Evolutionary conservation across 1,140 invertebrate species (phyloP).

Genomic region (Lineus longissimus): DNA sequence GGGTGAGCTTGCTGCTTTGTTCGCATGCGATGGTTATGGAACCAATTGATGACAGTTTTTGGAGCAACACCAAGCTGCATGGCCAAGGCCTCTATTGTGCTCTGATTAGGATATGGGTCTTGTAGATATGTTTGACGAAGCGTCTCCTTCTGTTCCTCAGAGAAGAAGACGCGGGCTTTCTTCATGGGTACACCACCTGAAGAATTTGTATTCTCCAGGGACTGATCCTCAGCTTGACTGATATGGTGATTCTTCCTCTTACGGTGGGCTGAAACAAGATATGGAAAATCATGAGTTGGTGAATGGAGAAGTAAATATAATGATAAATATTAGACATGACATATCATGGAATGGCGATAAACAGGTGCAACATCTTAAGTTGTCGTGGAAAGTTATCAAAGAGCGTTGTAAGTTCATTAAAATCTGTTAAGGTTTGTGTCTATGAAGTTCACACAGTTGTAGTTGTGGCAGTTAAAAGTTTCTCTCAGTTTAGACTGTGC

Average conservation of each 20-base stretch:
- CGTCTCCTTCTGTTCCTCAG: slow-evolving; percentile 97
- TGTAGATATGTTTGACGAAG: slow-evolving; percentile 86
- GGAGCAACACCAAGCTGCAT: slow-evolving; percentile 86
- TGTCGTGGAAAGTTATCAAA: too few species aligned
- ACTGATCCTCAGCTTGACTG: neutral
- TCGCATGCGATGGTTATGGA: slow-evolving; percentile 98
- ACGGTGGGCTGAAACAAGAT: slow-evolving; percentile 34
- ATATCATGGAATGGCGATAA: too few species aligned
- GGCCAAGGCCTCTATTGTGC: slow-evolving; percentile 91
- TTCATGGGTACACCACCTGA: slow-evolving; percentile 27
- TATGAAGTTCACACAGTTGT: too few species aligned
- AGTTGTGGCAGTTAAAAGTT: too few species aligned
- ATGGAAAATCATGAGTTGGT: too few species aligned
- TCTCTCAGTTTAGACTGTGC: too few species aligned
- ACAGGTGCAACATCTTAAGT: too few species aligned
- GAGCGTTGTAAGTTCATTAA: too few species aligned
- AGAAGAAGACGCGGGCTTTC: slow-evolving; percentile 79
- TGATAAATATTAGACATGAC: too few species aligned
- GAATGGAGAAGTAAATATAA: too few species aligned
- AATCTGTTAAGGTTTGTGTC: too few species aligned
- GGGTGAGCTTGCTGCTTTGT: slow-evolving; percentile 66
- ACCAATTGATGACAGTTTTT: slow-evolving; percentile 94
- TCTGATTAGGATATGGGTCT: slow-evolving; percentile 93
- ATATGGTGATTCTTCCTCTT: slow-evolving; percentile 21
- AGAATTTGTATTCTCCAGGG: neutral